These are phyloP conservation scores for Sinodicranocentrus sp. DNA, from an alignment of 2,888 invertebrate genomes.

Conservation along the genomic window DNA sequence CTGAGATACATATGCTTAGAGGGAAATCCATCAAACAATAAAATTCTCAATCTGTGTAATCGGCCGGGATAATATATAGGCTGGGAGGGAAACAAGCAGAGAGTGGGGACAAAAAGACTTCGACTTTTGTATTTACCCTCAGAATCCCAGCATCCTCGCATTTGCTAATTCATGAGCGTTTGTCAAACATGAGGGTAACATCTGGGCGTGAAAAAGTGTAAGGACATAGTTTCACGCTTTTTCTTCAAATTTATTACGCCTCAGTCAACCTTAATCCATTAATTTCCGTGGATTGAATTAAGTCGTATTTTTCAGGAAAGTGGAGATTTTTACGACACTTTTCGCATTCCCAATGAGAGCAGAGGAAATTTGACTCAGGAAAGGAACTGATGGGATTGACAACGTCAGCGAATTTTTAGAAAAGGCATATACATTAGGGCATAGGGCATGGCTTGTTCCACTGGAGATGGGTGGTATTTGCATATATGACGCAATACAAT, in stretches of 20 bases:
- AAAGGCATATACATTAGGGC: no score
- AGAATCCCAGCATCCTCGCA: no score
- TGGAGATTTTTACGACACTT: neutral
- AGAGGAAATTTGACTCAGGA: neutral
- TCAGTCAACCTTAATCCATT: constrained; percentile 27
- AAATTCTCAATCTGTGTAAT: constrained; percentile 47
- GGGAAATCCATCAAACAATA: constrained; percentile 45
- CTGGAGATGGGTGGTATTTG: no score
- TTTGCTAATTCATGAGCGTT: constrained; percentile 39
- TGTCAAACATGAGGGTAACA: constrained; percentile 19
- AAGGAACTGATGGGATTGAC: constrained; percentile 1
- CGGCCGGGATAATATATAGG: neutral
- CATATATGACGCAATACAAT: no score
- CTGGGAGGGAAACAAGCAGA: neutral
- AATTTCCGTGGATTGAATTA: constrained; percentile 21
- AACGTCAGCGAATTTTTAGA: neutral
- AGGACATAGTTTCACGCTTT: constrained; percentile 8
- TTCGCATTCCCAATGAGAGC: no score
- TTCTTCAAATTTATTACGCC: constrained; percentile 40
- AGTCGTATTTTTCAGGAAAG: neutral
- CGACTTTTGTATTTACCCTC: no score
- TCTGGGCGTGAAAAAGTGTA: constrained; percentile 14
- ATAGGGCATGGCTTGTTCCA: no score
- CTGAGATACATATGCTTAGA: constrained; percentile 17
- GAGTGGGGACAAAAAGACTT: no score